phyloP scores from a whole-genome alignment of 2,797 vertebrate species.

The Limosa lapponica region DNA sequence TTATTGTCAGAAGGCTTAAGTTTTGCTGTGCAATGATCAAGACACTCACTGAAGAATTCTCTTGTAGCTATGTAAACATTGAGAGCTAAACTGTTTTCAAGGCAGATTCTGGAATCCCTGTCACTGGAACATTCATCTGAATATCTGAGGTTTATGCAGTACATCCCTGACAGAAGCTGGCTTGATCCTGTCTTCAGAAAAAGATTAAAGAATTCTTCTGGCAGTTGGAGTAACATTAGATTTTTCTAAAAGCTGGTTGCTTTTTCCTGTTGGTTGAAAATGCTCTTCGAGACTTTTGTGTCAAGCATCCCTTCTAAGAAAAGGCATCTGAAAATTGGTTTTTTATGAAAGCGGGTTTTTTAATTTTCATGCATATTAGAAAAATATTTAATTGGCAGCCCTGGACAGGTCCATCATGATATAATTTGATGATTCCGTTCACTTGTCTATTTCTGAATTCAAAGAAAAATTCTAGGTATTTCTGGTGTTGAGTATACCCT shows the following conservation, averaged over 20 bases:
- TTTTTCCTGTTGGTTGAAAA: neutral
- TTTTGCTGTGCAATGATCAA: neutral
- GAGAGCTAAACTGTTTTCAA: neutral
- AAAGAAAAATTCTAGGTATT: neutral
- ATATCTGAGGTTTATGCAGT: neutral
- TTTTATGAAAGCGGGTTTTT: neutral
- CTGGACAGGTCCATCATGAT: neutral
- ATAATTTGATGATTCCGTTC: neutral
- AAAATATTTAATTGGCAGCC: neutral
- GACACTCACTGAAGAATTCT: neutral
- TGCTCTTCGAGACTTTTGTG: neutral
- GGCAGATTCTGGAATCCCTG: neutral
- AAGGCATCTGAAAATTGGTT: neutral
- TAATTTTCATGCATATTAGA: neutral
- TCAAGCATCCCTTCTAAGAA: neutral
- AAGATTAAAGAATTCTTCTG: neutral
- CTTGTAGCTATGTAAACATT: neutral
- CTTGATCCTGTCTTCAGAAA: neutral
- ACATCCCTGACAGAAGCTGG: neutral
- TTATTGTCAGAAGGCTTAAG: neutral
- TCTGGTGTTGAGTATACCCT: accelerated
- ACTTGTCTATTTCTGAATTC: neutral
- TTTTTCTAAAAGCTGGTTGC: neutral
- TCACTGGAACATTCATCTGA: neutral
- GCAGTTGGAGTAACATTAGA: neutral